phyloP scores from a whole-genome alignment of 53 echinoderm and acorn worm species.

The Henricia sp. region DNA sequence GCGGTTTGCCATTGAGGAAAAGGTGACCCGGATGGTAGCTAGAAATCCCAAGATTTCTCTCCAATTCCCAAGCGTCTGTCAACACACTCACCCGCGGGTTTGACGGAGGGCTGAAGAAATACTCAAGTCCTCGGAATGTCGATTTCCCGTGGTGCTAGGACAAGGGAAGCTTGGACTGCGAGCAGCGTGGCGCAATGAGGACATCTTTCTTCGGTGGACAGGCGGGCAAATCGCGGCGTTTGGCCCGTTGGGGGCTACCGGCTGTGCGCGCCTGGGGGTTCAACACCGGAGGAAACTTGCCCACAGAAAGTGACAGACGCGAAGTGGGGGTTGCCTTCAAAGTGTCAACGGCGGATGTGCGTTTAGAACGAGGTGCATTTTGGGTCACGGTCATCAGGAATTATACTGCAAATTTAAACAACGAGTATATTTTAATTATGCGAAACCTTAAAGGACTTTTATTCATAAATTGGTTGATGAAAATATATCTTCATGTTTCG shows the following conservation, averaged over 20 bases:
- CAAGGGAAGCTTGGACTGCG: conserved; percentile 28
- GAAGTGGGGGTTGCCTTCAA: background rate
- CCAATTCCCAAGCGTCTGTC: conserved; percentile 46
- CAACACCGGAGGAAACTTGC: conserved; percentile 17
- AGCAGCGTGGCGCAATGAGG: conserved; percentile 56
- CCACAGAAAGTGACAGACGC: conserved; percentile 7
- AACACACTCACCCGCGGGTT: conserved; percentile 9
- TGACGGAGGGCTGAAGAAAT: conserved; percentile 4
- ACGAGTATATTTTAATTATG: no score
- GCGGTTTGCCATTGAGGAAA: background rate
- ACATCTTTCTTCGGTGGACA: conserved; percentile 46
- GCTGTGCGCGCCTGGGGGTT: conserved; percentile 25
- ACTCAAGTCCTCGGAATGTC: background rate
- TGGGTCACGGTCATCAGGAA: conserved; percentile 54
- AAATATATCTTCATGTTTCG: no score
- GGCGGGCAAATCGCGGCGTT: conserved; percentile 39
- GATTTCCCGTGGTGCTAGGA: conserved; percentile 27
- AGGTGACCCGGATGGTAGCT: conserved; percentile 30
- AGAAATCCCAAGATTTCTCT: conserved; percentile 15
- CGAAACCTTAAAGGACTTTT: no score
- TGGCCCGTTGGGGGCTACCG: conserved; percentile 27
- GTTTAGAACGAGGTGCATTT: background rate
- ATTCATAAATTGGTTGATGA: no score
- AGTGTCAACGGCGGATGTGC: background rate
- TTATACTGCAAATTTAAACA: no score